Evolutionary conservation across 1,140 invertebrate genomes (phyloP).

Genomic region (Phthorimaea operculella): DNA sequence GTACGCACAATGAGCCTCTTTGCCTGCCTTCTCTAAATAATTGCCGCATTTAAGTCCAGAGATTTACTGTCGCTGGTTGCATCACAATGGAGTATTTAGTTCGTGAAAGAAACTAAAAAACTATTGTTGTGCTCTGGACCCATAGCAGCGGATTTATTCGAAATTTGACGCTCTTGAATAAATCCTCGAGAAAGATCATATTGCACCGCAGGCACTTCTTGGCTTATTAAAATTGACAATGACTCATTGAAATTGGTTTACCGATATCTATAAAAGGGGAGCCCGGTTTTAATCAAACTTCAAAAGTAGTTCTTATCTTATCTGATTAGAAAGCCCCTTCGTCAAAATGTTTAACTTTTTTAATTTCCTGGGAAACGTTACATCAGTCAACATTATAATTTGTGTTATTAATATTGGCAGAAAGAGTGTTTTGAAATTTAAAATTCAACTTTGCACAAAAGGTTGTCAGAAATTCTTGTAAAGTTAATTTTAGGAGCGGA

Average conservation of each 20-base stretch:
- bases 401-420: background rate
- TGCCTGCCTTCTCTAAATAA: slow-evolving; percentile 52
- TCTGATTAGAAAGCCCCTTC: too few relatives aligned
- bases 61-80: slow-evolving; percentile 36
- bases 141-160: slow-evolving; percentile 1
- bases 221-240: too few relatives aligned
- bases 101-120: slow-evolving; percentile 31
- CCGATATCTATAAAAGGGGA: too few relatives aligned
- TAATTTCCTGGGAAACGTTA: too few relatives aligned
- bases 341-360: too few relatives aligned
- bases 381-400: background rate
- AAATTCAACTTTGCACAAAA: background rate
- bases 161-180: background rate
- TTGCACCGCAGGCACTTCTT: background rate
- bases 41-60: slow-evolving; percentile 48
- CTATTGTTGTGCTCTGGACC: slow-evolving; percentile 17
- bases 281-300: too few relatives aligned
- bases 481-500: background rate
- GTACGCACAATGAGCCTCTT: slow-evolving; percentile 41
- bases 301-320: too few relatives aligned
- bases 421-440: background rate
- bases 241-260: too few relatives aligned
- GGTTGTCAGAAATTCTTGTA: background rate
- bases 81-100: slow-evolving; percentile 35
- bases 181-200: background rate